Base-by-base conservation (phyloP, 2,888 invertebrate species). In the Lutraria lutraria region DNA sequence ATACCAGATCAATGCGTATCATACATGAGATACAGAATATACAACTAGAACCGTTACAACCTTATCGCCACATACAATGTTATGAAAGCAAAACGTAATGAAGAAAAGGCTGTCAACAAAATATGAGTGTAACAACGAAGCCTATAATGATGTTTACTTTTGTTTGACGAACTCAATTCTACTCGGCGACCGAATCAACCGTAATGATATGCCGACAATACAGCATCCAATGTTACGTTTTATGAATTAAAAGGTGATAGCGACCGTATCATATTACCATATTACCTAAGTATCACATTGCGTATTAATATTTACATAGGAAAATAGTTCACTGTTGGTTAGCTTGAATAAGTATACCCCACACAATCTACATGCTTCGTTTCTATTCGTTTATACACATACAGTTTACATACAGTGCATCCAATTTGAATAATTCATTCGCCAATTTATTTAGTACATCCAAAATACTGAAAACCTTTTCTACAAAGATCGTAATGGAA, bases 301-400 rank as follows among this genome's bases (percentile, higher is more conserved):
- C 63, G 63, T 68, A 68, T 68, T 68, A 68, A 25, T 68, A 68
- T n/a, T 21, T 68, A 68, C 25, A 25, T 68, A 25, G 43, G 63
- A 25, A 68, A 68, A 68, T 68, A 25, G 63, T 68, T 68, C 63
- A 68, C 25, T 25, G 63, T 68, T 68, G n/a, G 63, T 68, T 25
- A n/a, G 13, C 25, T 25, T 68, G 63, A 68, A 68, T 3, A 68
- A n/a, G 25, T n/a, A 68, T 68, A n/a, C 63, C 63, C 25, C 25
- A 68, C 63, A 25, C 25, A 25, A 68, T 25, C 25, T 0, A 10
- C 63, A n/a, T n/a, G n/a, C 63, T 68, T n/a, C 63, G 21, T 68
- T 68, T 68, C 25, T 68, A 68, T 68, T 68, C 63, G 63, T 25
- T 68, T n/a, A 56, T 25, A 10, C 63, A 12, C 8, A 8, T 43